These are phyloP conservation scores for Flexamia atlantica DNA, from an alignment of 2,888 invertebrate genomes.

Conservation along the genomic window DNA sequence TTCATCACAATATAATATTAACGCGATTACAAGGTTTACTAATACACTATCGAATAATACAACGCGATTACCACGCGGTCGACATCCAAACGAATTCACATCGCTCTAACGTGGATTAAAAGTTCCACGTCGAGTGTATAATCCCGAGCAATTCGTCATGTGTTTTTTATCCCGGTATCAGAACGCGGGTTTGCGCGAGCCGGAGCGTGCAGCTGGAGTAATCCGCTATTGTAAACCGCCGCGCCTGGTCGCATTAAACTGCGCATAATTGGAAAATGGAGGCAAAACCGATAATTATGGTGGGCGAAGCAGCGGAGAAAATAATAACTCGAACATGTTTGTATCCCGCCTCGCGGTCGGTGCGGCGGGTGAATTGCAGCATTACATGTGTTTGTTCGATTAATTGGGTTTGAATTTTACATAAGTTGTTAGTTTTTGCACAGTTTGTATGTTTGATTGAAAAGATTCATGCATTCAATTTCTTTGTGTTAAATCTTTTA, in stretches of 20 bases:
- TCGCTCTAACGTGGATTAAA: conserved; percentile 6
- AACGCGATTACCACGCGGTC: not conserved
- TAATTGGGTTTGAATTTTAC: too few relatives aligned
- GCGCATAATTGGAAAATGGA: conserved; percentile 36
- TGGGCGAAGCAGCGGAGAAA: not conserved
- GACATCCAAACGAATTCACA: not conserved
- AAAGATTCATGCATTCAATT: too few relatives aligned
- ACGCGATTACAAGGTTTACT: too few relatives aligned
- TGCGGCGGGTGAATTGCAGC: not conserved
- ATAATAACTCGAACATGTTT: not conserved
- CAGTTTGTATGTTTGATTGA: too few relatives aligned
- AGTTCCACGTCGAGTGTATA: not conserved
- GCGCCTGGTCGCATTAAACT: conserved; percentile 30
- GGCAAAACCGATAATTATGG: conserved; percentile 22
- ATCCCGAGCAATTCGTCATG: conserved; percentile 7
- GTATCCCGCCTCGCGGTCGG: not conserved
- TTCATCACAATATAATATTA: too few relatives aligned
- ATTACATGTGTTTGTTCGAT: too few relatives aligned
- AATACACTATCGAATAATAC: not conserved
- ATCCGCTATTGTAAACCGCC: conserved; percentile 18
- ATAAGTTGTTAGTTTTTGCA: too few relatives aligned
- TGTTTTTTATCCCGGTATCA: not conserved
- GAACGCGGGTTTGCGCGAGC: conserved; percentile 4
- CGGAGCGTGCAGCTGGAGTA: not conserved
- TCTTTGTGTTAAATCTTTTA: too few relatives aligned